Base-by-base conservation (phyloP, 2,888 invertebrate genomes). In the Drosophila robusta region DNA sequence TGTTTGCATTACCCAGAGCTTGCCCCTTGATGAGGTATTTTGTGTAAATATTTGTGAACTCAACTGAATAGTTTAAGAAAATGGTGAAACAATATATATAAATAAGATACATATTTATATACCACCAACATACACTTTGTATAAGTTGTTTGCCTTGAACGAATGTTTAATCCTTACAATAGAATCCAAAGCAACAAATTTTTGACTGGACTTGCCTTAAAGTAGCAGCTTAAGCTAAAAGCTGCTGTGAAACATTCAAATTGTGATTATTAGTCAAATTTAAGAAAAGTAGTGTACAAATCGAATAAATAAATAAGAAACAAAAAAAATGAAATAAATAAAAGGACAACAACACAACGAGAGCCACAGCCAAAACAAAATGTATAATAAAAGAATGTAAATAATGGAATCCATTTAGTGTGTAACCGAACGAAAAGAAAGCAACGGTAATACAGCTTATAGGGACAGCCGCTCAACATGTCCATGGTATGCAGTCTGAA, bases 401-500 rank as follows among this genome's bases (percentile, higher is more conserved):
- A 52, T 32, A 46, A 61, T 54, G 63, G 29, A 36, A 44, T 8
- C 57, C 42, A 60, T 50, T 45, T 64, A 50, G 50, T 56, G 57
- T n/a, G 12, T 18, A 38, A 22, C 39, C 4, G 16, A 45, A 54
- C 29, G 9, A 9, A 34, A 38, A n/a, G 34, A 51, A 49, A 61
- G n/a, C 32, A 12, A 34, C 44, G 61, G 39, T 16, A 39, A 39
- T 14, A 38, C 9, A 36, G n/a, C 24, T 6, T 24, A 34, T 41
- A 11, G 3, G 14, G 36, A 12, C 12, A 42, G n/a, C 8, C 16
- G 46, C 64, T 75, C 29, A 67, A 58, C 51, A 91, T 91, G 90
- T 91, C 90, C 29, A 78, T 91, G 75, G 86, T 90, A 55, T 90
- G 89, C 80, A 90, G 87, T 68, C 72, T 89, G 32, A 87, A 73